Evolutionary conservation across 2,113 vertebrate species (phyloP).

Genomic region (Micromys minutus): DNA sequence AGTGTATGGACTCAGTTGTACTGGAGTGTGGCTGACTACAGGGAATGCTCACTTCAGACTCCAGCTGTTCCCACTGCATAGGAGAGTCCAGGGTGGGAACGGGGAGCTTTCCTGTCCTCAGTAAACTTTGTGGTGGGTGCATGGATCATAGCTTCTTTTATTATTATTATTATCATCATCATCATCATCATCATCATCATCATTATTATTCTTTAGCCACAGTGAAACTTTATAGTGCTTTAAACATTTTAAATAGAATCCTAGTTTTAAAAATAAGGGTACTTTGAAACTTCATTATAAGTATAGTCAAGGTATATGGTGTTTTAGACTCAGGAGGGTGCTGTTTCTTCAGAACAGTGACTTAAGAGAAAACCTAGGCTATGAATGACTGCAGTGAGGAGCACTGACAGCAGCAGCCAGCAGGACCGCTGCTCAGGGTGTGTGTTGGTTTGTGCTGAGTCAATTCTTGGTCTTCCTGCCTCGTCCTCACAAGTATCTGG

Average conservation of each 20-base stretch:
- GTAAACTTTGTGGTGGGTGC: neutral
- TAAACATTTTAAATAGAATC: neutral
- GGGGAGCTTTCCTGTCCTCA: neutral
- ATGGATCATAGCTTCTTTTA: neutral
- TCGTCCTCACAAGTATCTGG: neutral
- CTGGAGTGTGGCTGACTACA: neutral
- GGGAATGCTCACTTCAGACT: neutral
- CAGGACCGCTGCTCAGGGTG: neutral
- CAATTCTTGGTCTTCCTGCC: neutral
- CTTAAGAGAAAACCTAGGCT: neutral
- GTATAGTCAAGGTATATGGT: neutral
- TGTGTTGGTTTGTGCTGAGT: neutral
- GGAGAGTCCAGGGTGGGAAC: neutral
- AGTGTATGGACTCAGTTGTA: neutral
- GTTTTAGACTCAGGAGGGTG: neutral
- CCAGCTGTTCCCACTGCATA: neutral
- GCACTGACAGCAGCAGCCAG: neutral
- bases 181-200: too few relatives aligned
- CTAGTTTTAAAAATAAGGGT: conserved; percentile 4
- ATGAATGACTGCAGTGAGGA: neutral
- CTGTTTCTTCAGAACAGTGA: neutral
- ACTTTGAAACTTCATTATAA: neutral
- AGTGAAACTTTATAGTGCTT: neutral
- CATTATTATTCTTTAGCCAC: neutral
- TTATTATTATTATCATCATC: too few relatives aligned